phyloP scores from a whole-genome alignment of 2,888 invertebrate genomes.

The Eupithecia centaureata region DNA sequence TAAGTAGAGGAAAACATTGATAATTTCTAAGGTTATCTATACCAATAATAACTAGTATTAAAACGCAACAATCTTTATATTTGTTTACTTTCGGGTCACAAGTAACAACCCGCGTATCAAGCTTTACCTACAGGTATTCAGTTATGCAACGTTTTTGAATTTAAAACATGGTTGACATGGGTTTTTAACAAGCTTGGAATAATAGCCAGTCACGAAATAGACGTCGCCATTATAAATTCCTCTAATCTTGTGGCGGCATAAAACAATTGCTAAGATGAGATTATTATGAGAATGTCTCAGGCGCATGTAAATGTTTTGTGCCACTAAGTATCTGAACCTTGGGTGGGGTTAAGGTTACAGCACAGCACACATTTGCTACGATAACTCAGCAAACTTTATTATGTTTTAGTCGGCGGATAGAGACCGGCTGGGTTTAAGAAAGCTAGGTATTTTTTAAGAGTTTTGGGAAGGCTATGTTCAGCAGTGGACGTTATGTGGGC shows the following conservation, averaged over 20 bases:
- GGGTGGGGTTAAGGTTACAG: conserved; percentile 20
- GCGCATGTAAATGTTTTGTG: conserved; percentile 5
- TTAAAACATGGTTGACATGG: not conserved
- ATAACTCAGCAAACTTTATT: not conserved
- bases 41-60: not conserved
- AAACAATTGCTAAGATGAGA: not conserved
- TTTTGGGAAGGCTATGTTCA: not conserved
- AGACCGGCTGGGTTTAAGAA: not conserved
- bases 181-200: too few species aligned
- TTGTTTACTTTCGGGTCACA: not conserved
- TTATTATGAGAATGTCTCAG: conserved; percentile 15
- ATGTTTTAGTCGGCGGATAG: not conserved
- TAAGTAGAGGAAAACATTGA: not conserved
- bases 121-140: not conserved
- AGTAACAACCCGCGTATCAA: not conserved
- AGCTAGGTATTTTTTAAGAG: not conserved
- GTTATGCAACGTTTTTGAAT: not conserved
- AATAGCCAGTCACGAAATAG: not conserved
- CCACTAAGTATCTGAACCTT: conserved; percentile 15
- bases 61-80: not conserved
- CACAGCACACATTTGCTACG: not conserved
- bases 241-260: not conserved
- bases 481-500: not conserved
- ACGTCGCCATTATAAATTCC: not conserved
- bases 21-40: not conserved